These are phyloP conservation scores for Seira musarum DNA, from an alignment of 2,888 invertebrate species.

Conservation along the genomic window DNA sequence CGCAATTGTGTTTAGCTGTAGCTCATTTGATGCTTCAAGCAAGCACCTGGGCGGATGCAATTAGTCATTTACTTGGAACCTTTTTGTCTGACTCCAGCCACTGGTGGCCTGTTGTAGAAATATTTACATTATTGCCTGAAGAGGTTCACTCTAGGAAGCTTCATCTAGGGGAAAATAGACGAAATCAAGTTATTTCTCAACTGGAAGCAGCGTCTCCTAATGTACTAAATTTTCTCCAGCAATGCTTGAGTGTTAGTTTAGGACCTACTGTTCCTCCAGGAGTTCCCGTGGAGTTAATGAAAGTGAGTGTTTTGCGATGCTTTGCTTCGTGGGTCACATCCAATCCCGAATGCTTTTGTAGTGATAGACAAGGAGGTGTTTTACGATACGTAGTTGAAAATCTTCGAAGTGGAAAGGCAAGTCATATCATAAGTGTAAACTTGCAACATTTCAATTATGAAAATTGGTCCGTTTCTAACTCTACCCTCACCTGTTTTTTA, in stretches of 20 bases:
- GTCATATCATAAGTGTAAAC: conserved; percentile 21
- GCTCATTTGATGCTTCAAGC: conserved; percentile 96
- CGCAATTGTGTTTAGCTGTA: conserved; percentile 89
- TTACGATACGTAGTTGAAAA: conserved; percentile 62
- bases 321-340: conserved; percentile 68
- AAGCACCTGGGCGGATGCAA: conserved; percentile 92
- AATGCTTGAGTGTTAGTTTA: conserved; percentile 58
- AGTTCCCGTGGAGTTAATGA: conserved; percentile 62
- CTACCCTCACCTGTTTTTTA: conserved; percentile 43
- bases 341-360: conserved; percentile 69
- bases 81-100: conserved; percentile 76
- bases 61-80: conserved; percentile 85
- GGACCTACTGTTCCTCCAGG: conserved; percentile 45
- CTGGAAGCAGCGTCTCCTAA: conserved; percentile 79
- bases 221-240: conserved; percentile 82
- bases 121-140: conserved; percentile 95
- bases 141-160: conserved; percentile 89
- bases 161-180: conserved; percentile 89
- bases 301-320: conserved; percentile 65
- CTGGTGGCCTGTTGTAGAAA: conserved; percentile 89
- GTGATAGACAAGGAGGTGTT: conserved; percentile 63
- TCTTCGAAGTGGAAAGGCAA: conserved; percentile 66
- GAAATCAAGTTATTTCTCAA: conserved; percentile 83
- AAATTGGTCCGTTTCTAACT: no score
- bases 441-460: neutral